Conservation (phyloP, 2,888 invertebrate species). For the Tethea ocularis region DNA sequence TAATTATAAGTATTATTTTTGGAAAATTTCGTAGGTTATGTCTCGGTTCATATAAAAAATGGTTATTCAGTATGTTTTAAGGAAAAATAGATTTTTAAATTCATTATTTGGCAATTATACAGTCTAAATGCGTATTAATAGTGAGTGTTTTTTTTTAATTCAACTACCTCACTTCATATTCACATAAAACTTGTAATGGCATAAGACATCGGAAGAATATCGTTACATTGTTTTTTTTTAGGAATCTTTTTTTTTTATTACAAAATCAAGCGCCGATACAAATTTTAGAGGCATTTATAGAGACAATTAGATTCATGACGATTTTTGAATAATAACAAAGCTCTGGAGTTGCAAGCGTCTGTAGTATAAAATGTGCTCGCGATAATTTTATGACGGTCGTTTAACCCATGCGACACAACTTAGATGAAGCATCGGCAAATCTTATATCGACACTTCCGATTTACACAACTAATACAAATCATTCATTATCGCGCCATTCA, state of each 20-base stretch:
- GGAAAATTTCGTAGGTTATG: background rate
- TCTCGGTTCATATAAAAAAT: background rate
- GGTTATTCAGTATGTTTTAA: background rate
- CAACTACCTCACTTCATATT: background rate
- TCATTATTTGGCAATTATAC: conserved; percentile 1
- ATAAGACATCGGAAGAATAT: background rate
- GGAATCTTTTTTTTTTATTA: background rate
- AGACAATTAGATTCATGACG: background rate
- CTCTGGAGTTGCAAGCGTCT: no score
- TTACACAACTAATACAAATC: no score
- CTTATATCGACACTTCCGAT: no score
- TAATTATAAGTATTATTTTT: background rate
- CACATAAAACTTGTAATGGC: background rate
- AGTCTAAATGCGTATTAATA: background rate
- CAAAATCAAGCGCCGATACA: conserved; percentile 5
- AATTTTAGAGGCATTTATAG: background rate
- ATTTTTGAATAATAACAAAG: background rate
- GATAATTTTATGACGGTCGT: no score
- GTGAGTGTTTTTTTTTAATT: background rate
- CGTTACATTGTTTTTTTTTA: background rate
- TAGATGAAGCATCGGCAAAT: no score
- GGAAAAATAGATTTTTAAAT: background rate
- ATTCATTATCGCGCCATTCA: no score
- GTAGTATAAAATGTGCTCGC: no score
- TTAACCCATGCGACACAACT: no score